Conservation (phyloP, 2,113 vertebrate species). For the Gobio gobio region DNA sequence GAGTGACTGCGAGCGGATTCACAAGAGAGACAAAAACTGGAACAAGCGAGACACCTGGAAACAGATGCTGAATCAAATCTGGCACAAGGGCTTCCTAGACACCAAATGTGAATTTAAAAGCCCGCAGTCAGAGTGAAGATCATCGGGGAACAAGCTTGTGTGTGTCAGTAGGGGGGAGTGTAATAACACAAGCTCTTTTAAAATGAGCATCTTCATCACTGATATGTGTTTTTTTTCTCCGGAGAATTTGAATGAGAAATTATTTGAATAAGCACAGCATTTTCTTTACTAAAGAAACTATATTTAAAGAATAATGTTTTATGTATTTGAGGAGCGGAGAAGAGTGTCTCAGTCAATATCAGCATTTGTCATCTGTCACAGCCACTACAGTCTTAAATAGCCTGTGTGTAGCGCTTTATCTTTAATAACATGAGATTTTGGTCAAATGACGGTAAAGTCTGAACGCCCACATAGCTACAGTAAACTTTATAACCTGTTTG, state of each 20-base stretch:
- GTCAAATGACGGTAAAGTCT: no score
- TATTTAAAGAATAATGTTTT: no score
- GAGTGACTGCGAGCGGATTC: slow-evolving; percentile 17
- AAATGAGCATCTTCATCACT: slow-evolving; percentile 1
- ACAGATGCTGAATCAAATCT: slow-evolving; percentile 14
- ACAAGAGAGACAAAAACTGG: slow-evolving; percentile 24
- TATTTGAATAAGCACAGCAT: no score
- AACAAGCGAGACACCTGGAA: slow-evolving; percentile 31
- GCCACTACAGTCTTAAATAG: no score
- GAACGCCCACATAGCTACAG: no score
- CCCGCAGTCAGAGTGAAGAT: slow-evolving; percentile 4
- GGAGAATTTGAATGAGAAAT: not conserved
- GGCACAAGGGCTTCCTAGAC: slow-evolving; percentile 27
- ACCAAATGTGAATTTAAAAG: slow-evolving; percentile 14
- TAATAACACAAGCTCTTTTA: not conserved
- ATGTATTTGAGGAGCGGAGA: no score
- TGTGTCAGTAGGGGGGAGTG: not conserved
- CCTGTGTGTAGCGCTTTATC: no score
- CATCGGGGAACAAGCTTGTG: not conserved
- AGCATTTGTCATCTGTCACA: no score
- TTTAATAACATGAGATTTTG: no score
- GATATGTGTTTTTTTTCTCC: not conserved
- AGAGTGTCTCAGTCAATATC: no score
- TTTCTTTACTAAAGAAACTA: no score
- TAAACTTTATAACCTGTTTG: no score